Evolutionary conservation across 2,888 invertebrate species (phyloP), one percentile per base, ranked within the genome.

Genomic region (Tetragnatha montana): DNA sequence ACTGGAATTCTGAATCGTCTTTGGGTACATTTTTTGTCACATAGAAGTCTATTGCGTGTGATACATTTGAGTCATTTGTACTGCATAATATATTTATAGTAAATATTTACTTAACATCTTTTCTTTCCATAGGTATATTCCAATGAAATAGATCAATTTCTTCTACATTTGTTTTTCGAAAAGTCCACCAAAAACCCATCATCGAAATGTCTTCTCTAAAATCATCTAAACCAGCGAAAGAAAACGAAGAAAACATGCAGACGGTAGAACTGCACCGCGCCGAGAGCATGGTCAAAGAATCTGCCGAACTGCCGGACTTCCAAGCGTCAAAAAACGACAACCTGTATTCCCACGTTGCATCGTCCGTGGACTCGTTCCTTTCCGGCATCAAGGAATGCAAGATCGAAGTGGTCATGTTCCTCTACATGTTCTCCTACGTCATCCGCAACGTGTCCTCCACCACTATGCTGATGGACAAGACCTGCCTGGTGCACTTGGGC

Each of bases 401-500:
- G 50, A 49, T 90, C 8, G 91, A 91, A 84, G 21, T 87, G 0
- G 22, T 91, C 49, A 70, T 91, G 81, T 89, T 91, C n/a, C 12
- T 91, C 22, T 87, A 76, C 76, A 91, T 91, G 91, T 89, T 89
- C 60, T 87, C 82, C 8, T 71, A 69, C 51, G 49, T 89, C 6
- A 22, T 91, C 71, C 60, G 88, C 49, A 74, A 14, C 50, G 84
- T 91, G 12, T 90, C 91, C 50, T 76, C 87, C 0, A 87, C 87
- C 0, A 91, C 88, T 47, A 86, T 92, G 73, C 87, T 91, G 7
- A 80, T 92, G 71, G 90, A 92, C 49, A 91, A 91, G 81, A 87
- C 87, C 10, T 92, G 92, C 35, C 49, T 82, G 14, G 81, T 89
- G 6, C 87, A 91, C 35, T 80, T 91, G 8, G 74, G 83, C 12